Base-by-base conservation (phyloP, 2,888 invertebrate genomes). In the Psococerastis gibbosa region DNA sequence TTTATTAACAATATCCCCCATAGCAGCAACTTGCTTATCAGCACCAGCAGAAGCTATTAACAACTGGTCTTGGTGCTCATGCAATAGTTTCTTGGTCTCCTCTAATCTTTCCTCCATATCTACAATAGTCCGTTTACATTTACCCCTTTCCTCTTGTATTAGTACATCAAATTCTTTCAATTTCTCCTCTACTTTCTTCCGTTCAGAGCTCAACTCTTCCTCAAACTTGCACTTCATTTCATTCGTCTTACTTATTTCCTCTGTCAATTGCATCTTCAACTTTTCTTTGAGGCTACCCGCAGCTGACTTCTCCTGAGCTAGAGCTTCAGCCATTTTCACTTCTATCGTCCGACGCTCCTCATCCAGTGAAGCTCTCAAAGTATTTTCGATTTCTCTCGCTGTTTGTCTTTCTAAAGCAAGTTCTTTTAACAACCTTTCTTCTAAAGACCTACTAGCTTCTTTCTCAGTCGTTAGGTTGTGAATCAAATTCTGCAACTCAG, bases 351-450 rank as follows among this genome's bases (percentile, higher is more conserved):
- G 42, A 3, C 45, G 23, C 16, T 44, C 27, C 31, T 44, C 35
- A 11, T 44, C 42, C 3, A 31, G 9, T 20, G 43, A 48, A 15
- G 42, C 38, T 20, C 47, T 44, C 13, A 57, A 45, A 2, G 47
- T 49, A 4, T 48, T 46, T 17, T 53, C 49, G 51, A 52, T 52
- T 48, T 57, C 55, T 45, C 51, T 46, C 9, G 56, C 42, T 58
- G 68, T 67, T 65, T 65, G 66, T 60, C 64, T 66, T 20, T 67
- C 55, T 56, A 68, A 67, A 17, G 67, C 67, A 18, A 68, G 59
- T 51, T 68, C 67, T 52, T 65, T 64, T 50, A 64, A 63, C 41
- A 63, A 54, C 52, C 62, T 62, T 55, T 68, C 31, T 4, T 8
- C 22, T 17, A 11, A 35, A 17, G n/a, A 15, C 20, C 6, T 20